A percentile compares a stretch with the other conserved stretches of the same genome.
These are phyloP conservation scores for Solen grandis DNA, from an alignment of 1,140 invertebrate genomes.

Conservation along the genomic window DNA sequence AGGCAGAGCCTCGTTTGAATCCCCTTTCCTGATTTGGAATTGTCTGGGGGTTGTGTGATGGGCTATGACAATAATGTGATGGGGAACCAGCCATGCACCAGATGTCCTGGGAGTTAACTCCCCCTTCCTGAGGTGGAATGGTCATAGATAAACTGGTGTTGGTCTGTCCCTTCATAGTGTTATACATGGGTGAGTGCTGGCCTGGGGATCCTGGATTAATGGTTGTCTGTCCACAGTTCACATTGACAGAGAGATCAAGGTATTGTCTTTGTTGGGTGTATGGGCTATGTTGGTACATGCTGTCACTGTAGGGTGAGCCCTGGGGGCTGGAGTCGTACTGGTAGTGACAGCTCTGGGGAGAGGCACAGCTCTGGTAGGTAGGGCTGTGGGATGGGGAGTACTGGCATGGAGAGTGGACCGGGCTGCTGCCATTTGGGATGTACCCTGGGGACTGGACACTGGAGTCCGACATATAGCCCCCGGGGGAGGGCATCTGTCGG, in stretches of 20 bases:
- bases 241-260: slow-evolving; percentile 40
- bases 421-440: slow-evolving; percentile 38
- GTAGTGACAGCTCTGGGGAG: slow-evolving; percentile 40
- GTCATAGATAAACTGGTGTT: slow-evolving; percentile 42
- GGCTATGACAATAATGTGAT: slow-evolving; percentile 40
- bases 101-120: slow-evolving; percentile 50
- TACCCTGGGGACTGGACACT: slow-evolving; percentile 37
- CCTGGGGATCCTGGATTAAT: background rate
- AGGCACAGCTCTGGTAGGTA: slow-evolving; percentile 19
- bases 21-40: slow-evolving; percentile 42
- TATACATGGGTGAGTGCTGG: slow-evolving; percentile 26
- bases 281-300: slow-evolving; percentile 21
- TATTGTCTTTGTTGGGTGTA: slow-evolving; percentile 36
- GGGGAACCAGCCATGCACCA: slow-evolving; percentile 52
- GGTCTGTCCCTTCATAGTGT: slow-evolving; percentile 19
- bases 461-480: slow-evolving; percentile 40
- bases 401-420: slow-evolving; percentile 23
- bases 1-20: slow-evolving; percentile 26
- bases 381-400: slow-evolving; percentile 45
- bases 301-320: slow-evolving; percentile 34
- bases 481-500: slow-evolving; percentile 33
- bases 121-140: slow-evolving; percentile 56
- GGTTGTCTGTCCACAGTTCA: slow-evolving; percentile 25
- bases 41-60: slow-evolving; percentile 37
- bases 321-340: slow-evolving; percentile 27